These are phyloP conservation scores for Pelobates cultripes DNA, from an alignment of 2,797 vertebrate genomes.

Conservation along the genomic window DNA sequence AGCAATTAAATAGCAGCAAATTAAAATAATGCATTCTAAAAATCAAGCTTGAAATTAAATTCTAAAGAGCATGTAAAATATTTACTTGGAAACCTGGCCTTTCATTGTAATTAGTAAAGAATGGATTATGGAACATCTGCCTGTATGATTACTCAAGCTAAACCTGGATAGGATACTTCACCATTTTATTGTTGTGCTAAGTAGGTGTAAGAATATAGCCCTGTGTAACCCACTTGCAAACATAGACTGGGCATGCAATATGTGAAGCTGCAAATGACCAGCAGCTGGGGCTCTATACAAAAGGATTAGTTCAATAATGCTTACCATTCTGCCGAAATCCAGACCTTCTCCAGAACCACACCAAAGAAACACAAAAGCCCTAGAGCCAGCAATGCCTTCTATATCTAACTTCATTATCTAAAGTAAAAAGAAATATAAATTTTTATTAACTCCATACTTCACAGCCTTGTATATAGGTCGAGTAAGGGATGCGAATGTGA, in stretches of 20 bases:
- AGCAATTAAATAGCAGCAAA: too few relatives aligned
- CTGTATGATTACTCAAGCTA: neutral
- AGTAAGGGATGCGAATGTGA: neutral
- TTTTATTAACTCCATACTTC: neutral
- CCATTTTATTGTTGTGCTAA: neutral
- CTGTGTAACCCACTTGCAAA: slow-evolving; percentile 13
- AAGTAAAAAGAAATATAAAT: slow-evolving; percentile 19
- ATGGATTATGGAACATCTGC: slow-evolving; percentile 23
- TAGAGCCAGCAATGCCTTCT: slow-evolving; percentile 90
- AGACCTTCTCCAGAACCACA: slow-evolving; percentile 95
- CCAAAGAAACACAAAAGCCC: slow-evolving; percentile 97
- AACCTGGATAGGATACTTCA: neutral
- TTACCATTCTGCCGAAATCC: slow-evolving; percentile 96
- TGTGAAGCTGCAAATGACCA: neutral
- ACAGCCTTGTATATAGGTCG: neutral
- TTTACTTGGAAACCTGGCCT: neutral
- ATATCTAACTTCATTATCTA: slow-evolving; percentile 98
- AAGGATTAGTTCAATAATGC: slow-evolving; percentile 29
- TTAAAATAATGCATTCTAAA: too few relatives aligned
- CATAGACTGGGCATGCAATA: neutral
- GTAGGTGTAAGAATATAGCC: neutral
- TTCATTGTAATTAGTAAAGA: neutral
- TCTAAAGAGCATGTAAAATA: neutral
- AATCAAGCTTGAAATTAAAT: neutral
- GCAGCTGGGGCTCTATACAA: slow-evolving; percentile 17